Evolutionary conservation across 2,113 vertebrate genomes (phyloP), one percentile per base, ranked within the genome.

Genomic region (Poecilia latipinna): DNA sequence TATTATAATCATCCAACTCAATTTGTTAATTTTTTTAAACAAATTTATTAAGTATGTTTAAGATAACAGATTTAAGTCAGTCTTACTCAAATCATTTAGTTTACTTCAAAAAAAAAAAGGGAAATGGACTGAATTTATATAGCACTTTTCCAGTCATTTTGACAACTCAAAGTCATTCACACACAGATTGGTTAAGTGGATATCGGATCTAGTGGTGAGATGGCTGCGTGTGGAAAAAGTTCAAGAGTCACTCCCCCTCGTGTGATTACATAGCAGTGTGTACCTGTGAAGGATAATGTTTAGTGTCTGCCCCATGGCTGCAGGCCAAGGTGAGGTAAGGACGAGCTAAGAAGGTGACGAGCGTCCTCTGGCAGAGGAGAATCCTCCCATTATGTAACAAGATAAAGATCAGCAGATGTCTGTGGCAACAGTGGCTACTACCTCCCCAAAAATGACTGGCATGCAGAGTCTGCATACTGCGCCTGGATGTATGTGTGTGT

Each of bases 331-430:
- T 48, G 74, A 84, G 84, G 83, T 70, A 6, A 32, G 68, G 32
- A 3, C 66, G 74, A 79, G 44, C 68, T 77, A 37, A 78, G 72
- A 82, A 85, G 74, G 79, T 80, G 72, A 82, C 32, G 37, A 63
- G 60, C 22, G 61, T 77, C 82, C 65, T 67, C 73, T 29, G 61
- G 82, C 74, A 68, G 62, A 31, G 11, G 12, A 68, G 31, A 28
- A 44, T 73, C 62, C 29, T 37, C 65, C 29, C 64, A 12, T 86
- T 70, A 83, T 62, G 51, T 48, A 82, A 77, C 32, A 13, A 89
- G 86, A 91, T 86, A 82, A 75, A 86, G 82, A 83, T 84, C 79
- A 86, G 68, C 24, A 65, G 63, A 79, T 69, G 62, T 66, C 61
- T 61, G 62, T 64, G 64, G 73, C 42, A 48, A 68, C 77, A 65